A percentile compares a stretch with the other conserved stretches of the same genome.
phyloP scores from a whole-genome alignment of 2,113 vertebrate genomes.

The Phoxinus phoxinus region DNA sequence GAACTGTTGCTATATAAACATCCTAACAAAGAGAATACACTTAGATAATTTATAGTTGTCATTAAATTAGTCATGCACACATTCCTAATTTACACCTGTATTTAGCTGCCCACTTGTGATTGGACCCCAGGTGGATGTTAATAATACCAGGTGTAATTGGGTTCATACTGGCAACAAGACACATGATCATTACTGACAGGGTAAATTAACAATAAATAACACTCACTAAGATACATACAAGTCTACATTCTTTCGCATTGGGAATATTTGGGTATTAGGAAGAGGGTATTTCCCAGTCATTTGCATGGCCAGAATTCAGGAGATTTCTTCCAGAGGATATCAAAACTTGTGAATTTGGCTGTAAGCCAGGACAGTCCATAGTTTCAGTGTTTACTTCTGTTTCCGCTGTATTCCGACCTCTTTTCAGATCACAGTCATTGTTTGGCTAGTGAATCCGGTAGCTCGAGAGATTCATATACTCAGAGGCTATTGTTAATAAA shows the following conservation, averaged over 20 bases:
- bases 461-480: neutral
- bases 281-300: neutral
- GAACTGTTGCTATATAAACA: no score
- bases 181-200: neutral
- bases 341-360: neutral
- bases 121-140: neutral
- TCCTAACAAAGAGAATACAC: no score
- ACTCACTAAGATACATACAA: neutral
- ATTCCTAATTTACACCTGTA: no score
- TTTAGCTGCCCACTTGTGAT: neutral
- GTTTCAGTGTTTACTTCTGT: constrained; percentile 15
- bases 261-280: neutral
- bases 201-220: neutral
- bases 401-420: neutral
- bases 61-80: no score
- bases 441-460: neutral
- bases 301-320: neutral
- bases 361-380: neutral
- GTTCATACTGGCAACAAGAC: neutral
- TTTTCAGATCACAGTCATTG: neutral
- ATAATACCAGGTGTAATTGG: neutral
- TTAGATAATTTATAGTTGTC: no score
- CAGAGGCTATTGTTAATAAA: constrained; percentile 14
- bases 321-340: neutral
- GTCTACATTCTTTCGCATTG: neutral